These are phyloP conservation scores for Sinocyclocheilus rhinocerous DNA, from an alignment of 2,113 vertebrate species.

Conservation along the genomic window DNA sequence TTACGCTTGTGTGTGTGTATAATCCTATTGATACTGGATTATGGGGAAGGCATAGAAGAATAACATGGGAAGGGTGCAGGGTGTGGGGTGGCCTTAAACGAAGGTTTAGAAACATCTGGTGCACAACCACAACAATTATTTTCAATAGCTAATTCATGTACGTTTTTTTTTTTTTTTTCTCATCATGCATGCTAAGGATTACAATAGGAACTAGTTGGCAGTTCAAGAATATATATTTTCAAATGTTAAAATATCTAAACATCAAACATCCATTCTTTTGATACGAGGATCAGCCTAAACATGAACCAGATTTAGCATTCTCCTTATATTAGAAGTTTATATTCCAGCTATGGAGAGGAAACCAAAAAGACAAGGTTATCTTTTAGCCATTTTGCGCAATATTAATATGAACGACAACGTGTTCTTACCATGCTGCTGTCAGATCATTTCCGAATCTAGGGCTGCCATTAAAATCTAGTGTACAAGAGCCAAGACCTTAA, in stretches of 20 bases:
- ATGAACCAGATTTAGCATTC: constrained; percentile 93
- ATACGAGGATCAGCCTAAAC: constrained; percentile 96
- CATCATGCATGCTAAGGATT: constrained; percentile 99
- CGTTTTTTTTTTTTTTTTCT: constrained; percentile 70
- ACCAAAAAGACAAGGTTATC: constrained; percentile 71
- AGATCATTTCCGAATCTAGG: constrained; percentile 74
- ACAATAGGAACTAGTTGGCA: constrained; percentile 88
- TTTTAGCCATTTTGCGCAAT: constrained; percentile 72
- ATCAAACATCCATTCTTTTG: constrained; percentile 98
- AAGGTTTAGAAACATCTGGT: constrained; percentile 99
- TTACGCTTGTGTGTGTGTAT: background rate
- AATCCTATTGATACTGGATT: constrained; percentile 95
- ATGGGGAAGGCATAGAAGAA: constrained; percentile 90
- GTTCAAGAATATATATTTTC: constrained; percentile 81
- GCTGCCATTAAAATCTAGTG: constrained; percentile 84
- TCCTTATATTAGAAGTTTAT: constrained; percentile 84
- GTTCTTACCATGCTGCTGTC: constrained; percentile 82
- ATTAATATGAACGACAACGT: constrained; percentile 72
- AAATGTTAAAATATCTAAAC: constrained; percentile 92
- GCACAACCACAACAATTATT: constrained; percentile 98
- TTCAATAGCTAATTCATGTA: constrained; percentile 94
- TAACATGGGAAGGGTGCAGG: constrained; percentile 75
- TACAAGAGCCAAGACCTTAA: constrained; percentile 87
- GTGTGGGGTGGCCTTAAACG: constrained; percentile 83
- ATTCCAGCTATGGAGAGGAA: constrained; percentile 82